Base-by-base conservation (phyloP, 2,797 vertebrate species). In the Antrozous pallidus region DNA sequence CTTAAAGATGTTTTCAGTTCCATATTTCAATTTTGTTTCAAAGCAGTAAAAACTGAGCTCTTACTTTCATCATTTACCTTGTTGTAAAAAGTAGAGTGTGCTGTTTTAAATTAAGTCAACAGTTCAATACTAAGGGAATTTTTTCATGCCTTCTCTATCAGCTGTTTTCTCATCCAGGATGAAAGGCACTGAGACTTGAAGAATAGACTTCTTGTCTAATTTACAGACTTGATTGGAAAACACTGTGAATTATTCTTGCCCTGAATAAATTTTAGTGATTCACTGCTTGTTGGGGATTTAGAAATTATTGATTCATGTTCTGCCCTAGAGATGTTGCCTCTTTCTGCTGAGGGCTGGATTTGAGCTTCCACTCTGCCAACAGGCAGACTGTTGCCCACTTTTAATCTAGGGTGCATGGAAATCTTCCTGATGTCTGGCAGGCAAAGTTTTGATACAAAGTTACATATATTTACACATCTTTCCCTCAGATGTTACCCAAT, bases 171-270 rank as follows among this genome's bases (percentile, higher is more conserved):
- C 38, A 69, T 77, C 54, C 0, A 3, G 73, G 56, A 91, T 13
- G 7, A 77, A 85, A 94, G 51, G 89, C 75, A 28, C 33, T 11
- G 81, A 71, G 16, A 58, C 65, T 88, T 79, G 81, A 91, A 95
- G 93, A 96, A 93, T 42, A 82, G 88, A 7, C 80, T 94, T 94
- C 78, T 94, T 94, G 90, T 96, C 94, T 97, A 87, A 96, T 97
- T 96, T 93, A 95, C 91, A 87, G 96, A 93, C 95, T 97, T 97
- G 80, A 96, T 96, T 98, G 96, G 96, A 97, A 98, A 95, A 93
- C 97, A 95, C 51, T 40, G 33, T 65, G 92, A 97, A 97, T 97
- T 96, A 97, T 92, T 94, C 95, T 95, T 96, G 92, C 36, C 69
- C 31, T 80, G 36, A 80, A 80, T 80, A 97, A 97, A 96, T 93